Evolutionary conservation across 2,888 invertebrate species (phyloP), one percentile per base, ranked within the genome.

Genomic region (Calameuta filiformis): DNA sequence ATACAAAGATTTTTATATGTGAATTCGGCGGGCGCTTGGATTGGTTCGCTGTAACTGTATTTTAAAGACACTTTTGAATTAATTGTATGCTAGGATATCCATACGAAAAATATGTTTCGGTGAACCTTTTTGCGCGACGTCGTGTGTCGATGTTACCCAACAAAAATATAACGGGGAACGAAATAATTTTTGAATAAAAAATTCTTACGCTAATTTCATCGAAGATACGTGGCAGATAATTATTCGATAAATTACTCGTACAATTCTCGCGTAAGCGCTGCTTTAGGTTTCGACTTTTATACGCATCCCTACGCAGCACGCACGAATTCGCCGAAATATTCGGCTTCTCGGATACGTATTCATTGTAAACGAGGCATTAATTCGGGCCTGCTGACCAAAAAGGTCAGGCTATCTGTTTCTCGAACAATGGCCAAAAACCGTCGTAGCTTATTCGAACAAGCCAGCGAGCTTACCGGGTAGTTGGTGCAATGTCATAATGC

Each of bases 111-210:
- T 40, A 40, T 15, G 40, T 40, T 40, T 4, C 37, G 37, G 1
- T 6, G 23, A 40, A 23, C 1, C 23, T 56, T 6, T 12, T 1
- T 15, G 1, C 0, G 2, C 2, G 23, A 2, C 23, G 2, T 56
- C 0, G 2, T 56, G 0, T 4, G 23, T 23, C 2, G 15, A 15
- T 1, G 15, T 40, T 40, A 15, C 6, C 15, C 0, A 15, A 15
- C 0, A 15, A 40, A 15, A 15, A 6, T 40, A 15, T 40, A 40
- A 40, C 37, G 3, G 12, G 12, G 12, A 40, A 40, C 1, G 6
- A 56, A 9, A 6, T 0, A 56, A 56, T 56, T 23, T 23, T 9
- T 0, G 23, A 23, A 56, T 9, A 1, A 23, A 23, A 56, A 56
- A 9, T 56, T 9, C 9, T 6, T 9, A 56, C 0, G 23, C 15